Evolutionary conservation across 30 jellyfish, hydroid and myxozoan genomes (phyloP), one percentile per base, ranked within the genome.

Genomic region (Cassiopea andromeda): DNA sequence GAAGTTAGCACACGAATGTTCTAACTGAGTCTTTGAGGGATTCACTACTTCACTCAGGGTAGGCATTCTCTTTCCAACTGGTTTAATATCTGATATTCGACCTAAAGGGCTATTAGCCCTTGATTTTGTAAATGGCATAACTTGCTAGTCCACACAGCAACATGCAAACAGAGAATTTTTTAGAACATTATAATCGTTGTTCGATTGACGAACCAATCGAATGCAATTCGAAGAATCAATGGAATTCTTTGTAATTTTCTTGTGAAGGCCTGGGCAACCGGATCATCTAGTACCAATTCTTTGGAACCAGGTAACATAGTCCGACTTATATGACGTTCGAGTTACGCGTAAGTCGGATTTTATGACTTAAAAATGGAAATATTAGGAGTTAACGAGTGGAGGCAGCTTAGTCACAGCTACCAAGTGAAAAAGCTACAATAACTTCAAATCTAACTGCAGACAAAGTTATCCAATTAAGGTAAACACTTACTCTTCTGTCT

Each of bases 111-210:
- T 71, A 46, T 50, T 69, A n/a, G 85, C 85, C 44, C 73, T 84
- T n/a, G 92, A 8, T 48, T 72, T 84, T 71, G 92, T 49, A 43
- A 85, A 70, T 43, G 79, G 79, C 79, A 48, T 38, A 54, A 54
- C 27, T 7, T 4, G 27, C 8, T 27, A 64, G 27, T 5, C 73
- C 73, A 38, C 8, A 70, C 79, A n/a, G n/a, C 4, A 6, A 54
- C 54, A 18, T 27, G 57, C 45, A 14, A 66, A 15, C 6, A 66
- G 0, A 54, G 64, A 54, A 54, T 54, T 54, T 3, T 54, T 54
- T 6, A 10, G 64, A 6, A 54, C 38, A 10, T 54, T 3, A 54
- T 19, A 66, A 66, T 19, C 7, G 19, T 14, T 15, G 15, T 5
- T 66, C 75, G 75, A 66, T 14, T 66, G 15, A 66, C 45, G 43